Base-by-base conservation (phyloP, 2,797 vertebrate species). In the Microctenopoma stevenorrisi region DNA sequence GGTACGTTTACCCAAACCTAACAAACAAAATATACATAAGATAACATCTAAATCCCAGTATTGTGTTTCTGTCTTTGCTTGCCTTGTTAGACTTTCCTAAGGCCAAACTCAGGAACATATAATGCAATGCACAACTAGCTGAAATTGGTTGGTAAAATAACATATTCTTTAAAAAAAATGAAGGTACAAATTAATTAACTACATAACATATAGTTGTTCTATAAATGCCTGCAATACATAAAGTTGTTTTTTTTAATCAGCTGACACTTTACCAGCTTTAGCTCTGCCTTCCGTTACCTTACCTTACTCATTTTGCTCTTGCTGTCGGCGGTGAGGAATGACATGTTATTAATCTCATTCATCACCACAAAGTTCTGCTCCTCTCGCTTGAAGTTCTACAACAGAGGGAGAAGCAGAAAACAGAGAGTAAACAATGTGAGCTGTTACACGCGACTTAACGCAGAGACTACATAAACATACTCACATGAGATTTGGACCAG, bases 271-370 rank as follows among this genome's bases (percentile, higher is more conserved):
- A 51, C 28, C 64, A 40, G 30, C 47, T 5, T n/a, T 30, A 12
- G 2, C 35, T 57, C 67, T 35, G 54, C 57, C 40, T 59, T 15
- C n/a, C 2, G 16, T 30, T 8, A 4, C 67, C 94, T 90, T 73
- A 96, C 97, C 96, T 97, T 98, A 89, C 95, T 97, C 97, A 98
- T 98, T 89, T 98, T 98, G 90, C 97, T 98, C 83, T 98, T 98
- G 92, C 95, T 98, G 91, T 98, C 97, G 0, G 97, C 96, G 0
- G 97, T 98, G 81, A 98, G 95, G 87, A 98, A 98, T n/a, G 96
- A 97, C 97, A 98, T 98, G 91, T 98, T 98, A 92, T 98, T 98
- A 87, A 98, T 98, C 90, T 98, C 97, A 33, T 98, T 98, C 88
- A 96, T 96, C 79, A 98, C 96, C 85, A 98, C 97, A 57, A 98